A percentile compares a stretch with the other conserved stretches of the same genome.
These are phyloP conservation scores for Hofmannophila pseudospretella DNA, from an alignment of 2,888 invertebrate genomes.

Conservation along the genomic window DNA sequence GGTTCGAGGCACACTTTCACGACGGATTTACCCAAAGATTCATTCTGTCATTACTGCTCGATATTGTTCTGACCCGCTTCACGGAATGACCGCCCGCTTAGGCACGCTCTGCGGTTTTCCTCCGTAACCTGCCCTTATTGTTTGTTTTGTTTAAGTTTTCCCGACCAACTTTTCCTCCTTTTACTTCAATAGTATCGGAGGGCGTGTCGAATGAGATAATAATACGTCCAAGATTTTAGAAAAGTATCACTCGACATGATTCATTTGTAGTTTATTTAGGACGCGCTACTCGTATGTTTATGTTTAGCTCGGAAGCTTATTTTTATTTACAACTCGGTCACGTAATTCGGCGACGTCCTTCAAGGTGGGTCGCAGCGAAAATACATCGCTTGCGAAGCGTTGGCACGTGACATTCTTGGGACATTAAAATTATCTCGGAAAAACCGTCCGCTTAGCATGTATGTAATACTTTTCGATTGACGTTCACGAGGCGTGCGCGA, in stretches of 20 bases:
- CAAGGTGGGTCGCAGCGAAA: background rate
- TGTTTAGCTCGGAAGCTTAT: background rate
- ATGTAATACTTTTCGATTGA: slow-evolving; percentile 28
- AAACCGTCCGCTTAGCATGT: slow-evolving; percentile 28
- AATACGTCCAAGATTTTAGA: too few species aligned
- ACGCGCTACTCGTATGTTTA: too few species aligned
- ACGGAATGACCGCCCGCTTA: slow-evolving; percentile 1
- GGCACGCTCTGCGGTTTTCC: slow-evolving; percentile 28
- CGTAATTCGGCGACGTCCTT: background rate
- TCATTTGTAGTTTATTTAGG: too few species aligned
- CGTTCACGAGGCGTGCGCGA: slow-evolving; percentile 10
- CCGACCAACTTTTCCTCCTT: background rate
- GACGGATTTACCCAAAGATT: slow-evolving; percentile 46
- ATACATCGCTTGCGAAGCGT: background rate
- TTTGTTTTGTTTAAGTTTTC: background rate
- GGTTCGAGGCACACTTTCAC: slow-evolving; percentile 43
- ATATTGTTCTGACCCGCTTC: slow-evolving; percentile 3
- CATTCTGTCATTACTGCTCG: background rate
- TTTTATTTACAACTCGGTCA: background rate
- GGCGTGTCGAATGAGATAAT: too few species aligned
- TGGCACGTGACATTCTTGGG: slow-evolving; percentile 1
- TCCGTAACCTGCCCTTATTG: slow-evolving; percentile 14
- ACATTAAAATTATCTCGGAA: slow-evolving; percentile 20
- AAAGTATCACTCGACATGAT: too few species aligned
- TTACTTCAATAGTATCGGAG: background rate